Evolutionary conservation across 2,888 invertebrate species (phyloP).

Genomic region (Temnothorax unifasciatus): DNA sequence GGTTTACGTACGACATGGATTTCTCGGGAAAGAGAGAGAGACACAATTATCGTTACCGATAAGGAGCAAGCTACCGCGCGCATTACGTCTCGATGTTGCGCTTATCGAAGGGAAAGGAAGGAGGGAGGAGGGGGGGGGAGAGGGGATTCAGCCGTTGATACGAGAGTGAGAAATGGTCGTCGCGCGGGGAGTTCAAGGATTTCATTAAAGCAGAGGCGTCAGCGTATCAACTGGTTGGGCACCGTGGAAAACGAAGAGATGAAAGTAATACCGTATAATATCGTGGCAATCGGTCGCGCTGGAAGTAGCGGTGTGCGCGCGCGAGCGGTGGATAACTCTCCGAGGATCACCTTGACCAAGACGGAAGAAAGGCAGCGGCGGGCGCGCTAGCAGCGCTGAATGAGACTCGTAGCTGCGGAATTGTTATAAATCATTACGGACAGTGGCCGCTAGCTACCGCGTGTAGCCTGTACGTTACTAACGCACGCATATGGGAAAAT

Average conservation of each 20-base stretch:
- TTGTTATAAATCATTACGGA: slow-evolving; percentile 82
- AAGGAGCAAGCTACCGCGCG: slow-evolving; percentile 10
- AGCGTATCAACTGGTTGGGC: slow-evolving; percentile 9
- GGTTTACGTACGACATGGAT: slow-evolving; percentile 1
- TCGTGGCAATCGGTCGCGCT: slow-evolving; percentile 66
- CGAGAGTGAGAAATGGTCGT: slow-evolving; percentile 34
- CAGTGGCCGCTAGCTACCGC: slow-evolving; percentile 80
- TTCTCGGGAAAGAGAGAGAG: slow-evolving; percentile 8
- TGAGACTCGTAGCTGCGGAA: slow-evolving; percentile 73
- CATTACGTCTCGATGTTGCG: slow-evolving; percentile 22
- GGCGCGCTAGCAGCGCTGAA: slow-evolving; percentile 55
- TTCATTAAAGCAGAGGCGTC: slow-evolving; percentile 40
- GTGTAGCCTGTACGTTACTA: slow-evolving; percentile 54
- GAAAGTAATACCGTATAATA: slow-evolving; percentile 60
- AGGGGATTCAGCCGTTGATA: slow-evolving; percentile 12
- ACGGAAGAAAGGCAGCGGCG: slow-evolving; percentile 70
- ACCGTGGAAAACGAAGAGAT: slow-evolving; percentile 42
- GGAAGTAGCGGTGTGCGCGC: slow-evolving; percentile 64
- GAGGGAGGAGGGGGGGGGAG: background rate
- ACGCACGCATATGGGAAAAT: slow-evolving; percentile 80
- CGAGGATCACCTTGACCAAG: slow-evolving; percentile 74
- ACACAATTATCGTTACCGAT: slow-evolving; percentile 41
- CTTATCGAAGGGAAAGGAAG: slow-evolving; percentile 3
- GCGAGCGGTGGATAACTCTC: slow-evolving; percentile 60
- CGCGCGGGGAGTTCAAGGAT: slow-evolving; percentile 32